Conservation (phyloP, 2,113 vertebrate species). For the Eulemur macaco region DNA sequence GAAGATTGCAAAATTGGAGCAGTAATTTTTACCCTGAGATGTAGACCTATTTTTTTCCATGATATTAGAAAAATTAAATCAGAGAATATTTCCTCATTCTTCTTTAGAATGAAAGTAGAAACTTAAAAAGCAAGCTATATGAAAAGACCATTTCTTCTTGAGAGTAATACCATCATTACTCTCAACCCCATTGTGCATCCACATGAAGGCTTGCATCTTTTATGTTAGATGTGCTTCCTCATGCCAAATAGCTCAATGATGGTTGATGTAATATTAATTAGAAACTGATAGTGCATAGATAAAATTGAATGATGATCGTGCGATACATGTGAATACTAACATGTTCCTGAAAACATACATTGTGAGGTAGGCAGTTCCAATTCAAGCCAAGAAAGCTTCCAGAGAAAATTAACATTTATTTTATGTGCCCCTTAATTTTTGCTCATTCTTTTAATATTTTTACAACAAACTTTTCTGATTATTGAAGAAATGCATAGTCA, state of each 20-base stretch:
- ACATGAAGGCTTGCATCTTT: not conserved
- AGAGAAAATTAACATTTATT: not conserved
- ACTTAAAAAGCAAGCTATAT: not conserved
- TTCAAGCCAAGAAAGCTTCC: not conserved
- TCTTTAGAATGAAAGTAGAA: not conserved
- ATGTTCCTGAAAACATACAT: not conserved
- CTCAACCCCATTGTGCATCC: not conserved
- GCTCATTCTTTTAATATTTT: conserved; percentile 3
- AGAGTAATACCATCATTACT: not conserved
- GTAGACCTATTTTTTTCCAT: not conserved
- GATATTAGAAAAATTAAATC: conserved; percentile 15
- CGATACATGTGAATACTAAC: not conserved
- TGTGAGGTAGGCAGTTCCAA: not conserved
- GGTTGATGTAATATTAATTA: not conserved
- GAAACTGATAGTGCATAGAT: not conserved
- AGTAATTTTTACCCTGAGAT: not conserved
- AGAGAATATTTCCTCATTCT: not conserved
- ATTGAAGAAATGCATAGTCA: not conserved
- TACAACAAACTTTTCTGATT: not conserved
- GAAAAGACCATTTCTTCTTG: not conserved
- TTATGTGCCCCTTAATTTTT: not conserved
- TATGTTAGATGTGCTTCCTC: not conserved
- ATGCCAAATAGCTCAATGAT: not conserved
- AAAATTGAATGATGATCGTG: not conserved
- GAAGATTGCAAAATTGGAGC: not conserved